phyloP scores from a whole-genome alignment of 2,113 vertebrate genomes.

The Herpetotheres cachinnans region DNA sequence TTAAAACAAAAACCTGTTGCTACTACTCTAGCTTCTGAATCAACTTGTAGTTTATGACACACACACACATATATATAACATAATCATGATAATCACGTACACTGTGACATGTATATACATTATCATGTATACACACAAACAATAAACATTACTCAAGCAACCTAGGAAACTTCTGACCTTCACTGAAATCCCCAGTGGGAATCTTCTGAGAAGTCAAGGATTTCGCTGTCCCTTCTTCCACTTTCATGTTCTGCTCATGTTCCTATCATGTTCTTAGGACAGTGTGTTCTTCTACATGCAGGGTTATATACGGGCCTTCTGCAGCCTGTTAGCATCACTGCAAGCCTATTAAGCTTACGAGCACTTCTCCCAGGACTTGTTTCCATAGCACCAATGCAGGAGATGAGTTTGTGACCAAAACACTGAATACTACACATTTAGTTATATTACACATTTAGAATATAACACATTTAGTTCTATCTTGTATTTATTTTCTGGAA shows the following conservation, averaged over 20 bases:
- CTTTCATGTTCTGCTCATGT: not conserved
- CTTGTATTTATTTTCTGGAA: not conserved
- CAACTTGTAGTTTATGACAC: not conserved
- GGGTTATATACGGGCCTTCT: not conserved
- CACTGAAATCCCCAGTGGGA: not conserved
- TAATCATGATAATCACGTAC: not conserved
- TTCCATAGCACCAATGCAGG: not conserved
- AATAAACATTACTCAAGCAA: not conserved
- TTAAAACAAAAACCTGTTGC: not conserved
- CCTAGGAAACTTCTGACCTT: not conserved
- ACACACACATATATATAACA: not conserved
- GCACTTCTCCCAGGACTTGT: not conserved
- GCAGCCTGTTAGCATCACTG: not conserved
- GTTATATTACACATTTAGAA: too few relatives aligned
- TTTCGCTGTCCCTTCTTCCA: not conserved
- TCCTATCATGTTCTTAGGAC: not conserved
- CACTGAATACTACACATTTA: not conserved
- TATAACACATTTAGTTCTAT: not conserved
- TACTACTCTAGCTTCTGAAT: not conserved
- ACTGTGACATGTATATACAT: not conserved
- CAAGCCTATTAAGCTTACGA: not conserved
- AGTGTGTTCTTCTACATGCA: not conserved
- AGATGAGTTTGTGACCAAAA: not conserved
- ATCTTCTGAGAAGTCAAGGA: conserved; percentile 2
- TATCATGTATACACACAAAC: not conserved